Percentiles rank a stretch among this genome's conserved stretches.
phyloP scores from a whole-genome alignment of 2,797 vertebrate genomes.

The Malurus splendens region DNA sequence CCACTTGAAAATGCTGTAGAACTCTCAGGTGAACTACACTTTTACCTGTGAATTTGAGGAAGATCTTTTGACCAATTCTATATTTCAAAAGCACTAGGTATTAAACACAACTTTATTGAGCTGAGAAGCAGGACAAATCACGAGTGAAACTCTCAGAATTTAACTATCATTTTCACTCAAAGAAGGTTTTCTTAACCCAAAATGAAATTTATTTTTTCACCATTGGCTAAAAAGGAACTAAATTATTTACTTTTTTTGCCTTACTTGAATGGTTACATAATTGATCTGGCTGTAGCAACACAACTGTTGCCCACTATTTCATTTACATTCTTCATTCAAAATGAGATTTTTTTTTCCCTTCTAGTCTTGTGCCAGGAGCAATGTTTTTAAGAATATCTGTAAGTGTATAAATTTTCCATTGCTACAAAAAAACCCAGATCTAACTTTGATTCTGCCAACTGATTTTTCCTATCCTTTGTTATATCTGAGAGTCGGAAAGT shows the following conservation, averaged over 20 bases:
- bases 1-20: not conserved
- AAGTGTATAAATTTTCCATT: not conserved
- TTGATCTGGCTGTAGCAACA: not conserved
- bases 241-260: not conserved
- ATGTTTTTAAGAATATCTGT: not conserved
- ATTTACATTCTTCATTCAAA: not conserved
- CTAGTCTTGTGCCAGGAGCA: not conserved
- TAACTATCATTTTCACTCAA: not conserved
- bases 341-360: not conserved
- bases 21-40: not conserved
- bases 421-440: rapidly evolving
- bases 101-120: not conserved
- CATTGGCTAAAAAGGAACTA: not conserved
- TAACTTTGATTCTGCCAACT: not conserved
- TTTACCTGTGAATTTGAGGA: not conserved
- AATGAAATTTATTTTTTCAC: not conserved
- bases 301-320: not conserved
- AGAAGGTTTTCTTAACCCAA: not conserved
- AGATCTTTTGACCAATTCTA: not conserved
- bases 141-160: not conserved
- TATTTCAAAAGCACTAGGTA: not conserved
- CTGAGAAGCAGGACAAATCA: not conserved
- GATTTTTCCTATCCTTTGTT: not conserved
- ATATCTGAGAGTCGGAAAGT: not conserved
- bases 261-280: not conserved